phyloP scores from a whole-genome alignment of 2,113 vertebrate species.

The Buteo buteo region DNA sequence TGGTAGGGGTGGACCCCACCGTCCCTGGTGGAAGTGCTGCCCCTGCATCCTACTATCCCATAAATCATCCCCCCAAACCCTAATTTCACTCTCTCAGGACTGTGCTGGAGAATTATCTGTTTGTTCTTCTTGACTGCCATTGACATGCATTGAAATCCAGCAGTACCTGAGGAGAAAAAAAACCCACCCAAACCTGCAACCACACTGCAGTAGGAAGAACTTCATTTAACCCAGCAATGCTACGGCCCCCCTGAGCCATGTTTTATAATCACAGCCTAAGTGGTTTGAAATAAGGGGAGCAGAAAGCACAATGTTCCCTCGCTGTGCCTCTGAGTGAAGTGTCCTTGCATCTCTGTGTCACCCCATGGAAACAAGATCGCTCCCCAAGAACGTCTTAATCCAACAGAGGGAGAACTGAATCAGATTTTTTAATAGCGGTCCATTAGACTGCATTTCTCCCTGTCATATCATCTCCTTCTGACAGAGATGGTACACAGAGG shows the following conservation, averaged over 20 bases:
- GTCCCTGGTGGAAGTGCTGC: rapidly evolving
- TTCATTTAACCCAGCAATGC: rapidly evolving
- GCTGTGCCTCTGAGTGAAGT: not conserved
- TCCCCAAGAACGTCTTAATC: not conserved
- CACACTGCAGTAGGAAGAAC: not conserved
- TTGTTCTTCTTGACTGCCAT: rapidly evolving
- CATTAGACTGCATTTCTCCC: not conserved
- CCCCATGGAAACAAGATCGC: not conserved
- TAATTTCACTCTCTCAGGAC: not conserved
- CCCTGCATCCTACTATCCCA: not conserved
- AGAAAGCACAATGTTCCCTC: not conserved
- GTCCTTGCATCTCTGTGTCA: not conserved
- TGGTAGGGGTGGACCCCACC: rapidly evolving
- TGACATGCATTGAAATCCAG: rapidly evolving
- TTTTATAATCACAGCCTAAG: not conserved
- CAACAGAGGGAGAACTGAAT: not conserved
- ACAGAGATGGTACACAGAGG: not conserved
- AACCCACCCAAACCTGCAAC: not conserved
- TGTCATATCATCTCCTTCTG: not conserved
- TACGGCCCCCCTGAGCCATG: not conserved
- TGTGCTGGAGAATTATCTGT: rapidly evolving
- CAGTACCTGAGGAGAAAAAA: not conserved
- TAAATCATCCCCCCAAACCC: not conserved
- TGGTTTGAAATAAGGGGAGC: not conserved
- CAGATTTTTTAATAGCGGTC: not conserved